Conservation (phyloP, 2,888 invertebrate species). For the Polydrusus cervinus region DNA sequence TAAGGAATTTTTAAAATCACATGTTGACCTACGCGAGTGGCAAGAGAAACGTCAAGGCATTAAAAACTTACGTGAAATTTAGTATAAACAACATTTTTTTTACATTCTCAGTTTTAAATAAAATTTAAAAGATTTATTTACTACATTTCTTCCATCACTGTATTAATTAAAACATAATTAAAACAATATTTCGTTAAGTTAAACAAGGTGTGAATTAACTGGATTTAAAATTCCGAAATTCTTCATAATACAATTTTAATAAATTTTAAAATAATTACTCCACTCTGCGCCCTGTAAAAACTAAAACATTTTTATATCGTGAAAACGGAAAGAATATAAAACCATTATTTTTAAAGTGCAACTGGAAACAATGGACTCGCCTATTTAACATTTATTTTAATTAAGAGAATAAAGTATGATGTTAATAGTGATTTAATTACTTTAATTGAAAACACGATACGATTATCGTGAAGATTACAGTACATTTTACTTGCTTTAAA, state of each 20-base stretch:
- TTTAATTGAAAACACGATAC: slow-evolving; percentile 26
- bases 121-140: too few species aligned
- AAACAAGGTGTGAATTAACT: slow-evolving; percentile 21
- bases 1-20: too few species aligned
- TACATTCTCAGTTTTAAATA: too few species aligned
- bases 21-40: too few species aligned
- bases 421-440: slow-evolving; percentile 25
- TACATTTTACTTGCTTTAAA: slow-evolving; percentile 13
- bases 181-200: slow-evolving; percentile 11
- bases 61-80: too few species aligned
- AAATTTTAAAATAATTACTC: slow-evolving; percentile 14
- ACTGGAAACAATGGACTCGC: slow-evolving; percentile 13
- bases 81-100: too few species aligned
- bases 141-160: background rate
- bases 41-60: too few species aligned
- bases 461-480: slow-evolving; percentile 11
- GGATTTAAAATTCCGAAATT: background rate
- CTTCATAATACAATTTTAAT: background rate
- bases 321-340: slow-evolving; percentile 6
- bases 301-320: slow-evolving; percentile 13
- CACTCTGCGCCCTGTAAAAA: background rate
- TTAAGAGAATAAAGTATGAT: slow-evolving; percentile 9
- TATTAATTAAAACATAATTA: slow-evolving; percentile 10
- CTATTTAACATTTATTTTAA: slow-evolving; percentile 22
- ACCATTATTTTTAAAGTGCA: slow-evolving; percentile 23